phyloP scores from a whole-genome alignment of 2,113 vertebrate genomes.

The Calyptommatus sinebrachiatus region DNA sequence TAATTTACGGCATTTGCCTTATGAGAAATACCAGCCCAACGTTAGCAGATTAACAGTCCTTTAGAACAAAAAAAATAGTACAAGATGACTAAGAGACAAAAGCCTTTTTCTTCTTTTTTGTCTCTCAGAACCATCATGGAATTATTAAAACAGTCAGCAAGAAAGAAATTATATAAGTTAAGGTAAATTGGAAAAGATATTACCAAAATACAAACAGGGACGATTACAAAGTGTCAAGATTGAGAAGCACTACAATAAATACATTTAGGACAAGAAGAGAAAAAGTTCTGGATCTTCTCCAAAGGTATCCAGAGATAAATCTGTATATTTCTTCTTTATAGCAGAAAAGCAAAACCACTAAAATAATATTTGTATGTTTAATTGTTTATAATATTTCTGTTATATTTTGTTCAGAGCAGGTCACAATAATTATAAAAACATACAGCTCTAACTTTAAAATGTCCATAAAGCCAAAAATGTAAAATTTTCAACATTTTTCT shows the following conservation, averaged over 20 bases:
- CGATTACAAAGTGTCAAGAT: slow-evolving; percentile 47
- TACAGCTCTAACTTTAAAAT: too few species aligned
- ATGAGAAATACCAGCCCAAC: background rate
- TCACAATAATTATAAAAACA: too few species aligned
- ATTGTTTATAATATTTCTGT: background rate
- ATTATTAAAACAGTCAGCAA: slow-evolving; percentile 61
- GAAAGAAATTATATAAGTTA: slow-evolving; percentile 31
- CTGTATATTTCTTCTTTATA: slow-evolving; percentile 43
- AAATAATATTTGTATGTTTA: slow-evolving; percentile 12
- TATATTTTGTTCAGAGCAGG: too few species aligned
- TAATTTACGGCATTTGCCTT: background rate
- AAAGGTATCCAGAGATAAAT: slow-evolving; percentile 53
- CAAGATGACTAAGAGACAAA: slow-evolving; percentile 58
- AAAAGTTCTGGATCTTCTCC: slow-evolving; percentile 55
- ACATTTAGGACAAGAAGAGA: slow-evolving; percentile 33
- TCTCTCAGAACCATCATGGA: slow-evolving; percentile 53
- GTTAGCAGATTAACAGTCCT: background rate
- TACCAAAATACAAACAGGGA: slow-evolving; percentile 36
- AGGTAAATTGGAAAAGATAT: slow-evolving; percentile 30
- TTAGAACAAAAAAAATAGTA: background rate
- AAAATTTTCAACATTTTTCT: too few species aligned
- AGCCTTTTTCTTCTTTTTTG: slow-evolving; percentile 49
- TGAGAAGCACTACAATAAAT: slow-evolving; percentile 60
- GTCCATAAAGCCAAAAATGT: too few species aligned
- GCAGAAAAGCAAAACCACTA: slow-evolving; percentile 29